Evolutionary conservation across 2,797 vertebrate species (phyloP).

Genomic region (Sebastes dallii): DNA sequence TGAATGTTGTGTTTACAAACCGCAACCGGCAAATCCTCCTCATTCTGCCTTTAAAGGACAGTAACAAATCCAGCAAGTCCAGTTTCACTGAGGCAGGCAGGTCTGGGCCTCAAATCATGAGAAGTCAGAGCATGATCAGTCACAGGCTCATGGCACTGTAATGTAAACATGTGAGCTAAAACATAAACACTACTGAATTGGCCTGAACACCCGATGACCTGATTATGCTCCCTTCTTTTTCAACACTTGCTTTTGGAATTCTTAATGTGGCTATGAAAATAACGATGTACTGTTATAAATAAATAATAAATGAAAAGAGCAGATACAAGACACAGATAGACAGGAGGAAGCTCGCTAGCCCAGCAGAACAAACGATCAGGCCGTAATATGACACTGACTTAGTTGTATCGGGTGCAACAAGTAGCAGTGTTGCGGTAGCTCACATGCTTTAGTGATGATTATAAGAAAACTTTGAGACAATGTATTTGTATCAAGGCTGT

Average conservation of each 20-base stretch:
- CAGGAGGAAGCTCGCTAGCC: not conserved
- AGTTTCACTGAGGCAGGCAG: constrained; percentile 1
- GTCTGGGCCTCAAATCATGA: not conserved
- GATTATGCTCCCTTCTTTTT: not conserved
- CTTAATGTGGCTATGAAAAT: not conserved
- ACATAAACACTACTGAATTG: not conserved
- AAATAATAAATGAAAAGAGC: not conserved
- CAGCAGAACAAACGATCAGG: not conserved
- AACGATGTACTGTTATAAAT: not conserved
- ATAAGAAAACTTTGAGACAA: not conserved
- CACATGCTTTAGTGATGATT: not conserved
- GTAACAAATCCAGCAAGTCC: not conserved
- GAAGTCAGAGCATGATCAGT: constrained; percentile 6
- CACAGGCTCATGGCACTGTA: not conserved
- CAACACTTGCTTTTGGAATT: not conserved
- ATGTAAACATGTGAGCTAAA: constrained; percentile 38
- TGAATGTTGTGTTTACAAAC: not conserved
- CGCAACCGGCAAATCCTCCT: not conserved
- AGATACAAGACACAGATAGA: not conserved
- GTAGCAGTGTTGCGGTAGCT: not conserved
- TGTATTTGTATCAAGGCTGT: not conserved
- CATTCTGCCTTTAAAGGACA: not conserved
- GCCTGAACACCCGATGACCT: not conserved
- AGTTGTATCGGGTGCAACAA: not conserved
- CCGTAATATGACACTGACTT: not conserved